Evolutionary conservation across 2,888 invertebrate species (phyloP), one percentile per base, ranked within the genome.

Genomic region (Diadegma fenestrale): DNA sequence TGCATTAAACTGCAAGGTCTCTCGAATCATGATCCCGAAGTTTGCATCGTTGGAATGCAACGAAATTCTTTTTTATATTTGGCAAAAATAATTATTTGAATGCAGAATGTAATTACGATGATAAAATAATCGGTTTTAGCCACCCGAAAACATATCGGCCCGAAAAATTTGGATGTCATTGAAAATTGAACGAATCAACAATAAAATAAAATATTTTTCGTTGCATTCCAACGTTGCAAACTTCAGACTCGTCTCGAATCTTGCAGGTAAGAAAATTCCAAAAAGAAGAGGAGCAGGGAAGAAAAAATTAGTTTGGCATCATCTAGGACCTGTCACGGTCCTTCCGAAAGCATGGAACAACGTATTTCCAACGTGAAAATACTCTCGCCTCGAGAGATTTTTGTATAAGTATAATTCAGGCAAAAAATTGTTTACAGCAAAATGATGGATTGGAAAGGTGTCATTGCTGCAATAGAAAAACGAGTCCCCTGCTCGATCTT

Each of bases 361-460:
- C 26, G 58, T 43, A 43, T 22, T 68, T 22, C 14, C 26, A 22
- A 45, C 45, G 26, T 68, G 10, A 26, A 43, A 45, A 68, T 26
- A 41, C 41, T 19, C 6, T 0, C 26, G 45, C 45, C 5, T 45
- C 19, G 17, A 17, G 26, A 45, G 7, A 17, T 68, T 30, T 30
- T 26, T 41, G 41, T 41, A 41, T 26, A 68, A 43, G 30, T 51
- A 68, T 78, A 12, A 68, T 43, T 78, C 43, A 33, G 17, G 78
- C 14, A 54, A 26, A 33, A 33, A 71, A 79, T 64, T 17, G 61
- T 17, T 63, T 75, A 48, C 17, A 48, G 7, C 22, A 66, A 48
- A 64, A 64, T 37, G 63, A 41, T 14, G 48, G 22, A 48, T 33
- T 37, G 45, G 63, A 80, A 26, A 51, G 48, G 30, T 51, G 79